These are phyloP conservation scores for Psittacula echo DNA, from an alignment of 2,797 vertebrate genomes.

Conservation along the genomic window DNA sequence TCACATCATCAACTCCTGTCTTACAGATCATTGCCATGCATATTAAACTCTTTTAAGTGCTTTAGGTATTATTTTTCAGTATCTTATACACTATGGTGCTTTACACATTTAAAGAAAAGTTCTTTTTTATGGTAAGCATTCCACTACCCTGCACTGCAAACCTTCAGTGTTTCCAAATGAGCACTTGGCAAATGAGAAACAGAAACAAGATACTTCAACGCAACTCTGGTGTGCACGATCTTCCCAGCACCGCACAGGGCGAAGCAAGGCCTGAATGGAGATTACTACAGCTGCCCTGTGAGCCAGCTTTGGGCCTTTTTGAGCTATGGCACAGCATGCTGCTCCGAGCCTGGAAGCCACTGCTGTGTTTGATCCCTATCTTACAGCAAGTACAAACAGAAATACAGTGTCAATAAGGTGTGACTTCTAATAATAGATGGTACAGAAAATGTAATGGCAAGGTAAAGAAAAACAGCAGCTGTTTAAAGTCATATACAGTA, in stretches of 20 bases:
- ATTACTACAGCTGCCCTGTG: fast-evolving
- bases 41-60: neutral
- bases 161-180: neutral
- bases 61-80: neutral
- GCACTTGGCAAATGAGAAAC: neutral
- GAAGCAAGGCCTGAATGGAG: fast-evolving
- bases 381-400: neutral
- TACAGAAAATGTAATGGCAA: neutral
- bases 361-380: fast-evolving
- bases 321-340: too few species aligned
- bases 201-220: neutral
- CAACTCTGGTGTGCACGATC: fast-evolving
- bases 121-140: neutral
- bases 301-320: too few species aligned
- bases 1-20: neutral
- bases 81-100: neutral
- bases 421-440: neutral
- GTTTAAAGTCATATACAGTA: neutral
- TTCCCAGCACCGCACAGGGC: fast-evolving
- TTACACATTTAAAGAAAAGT: neutral
- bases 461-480: neutral
- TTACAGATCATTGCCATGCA: neutral
- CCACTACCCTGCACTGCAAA: neutral
- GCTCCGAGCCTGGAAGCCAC: neutral
- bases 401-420: neutral